Evolutionary conservation across 2,113 vertebrate species (phyloP).

Genomic region (Callaeas wilsoni): DNA sequence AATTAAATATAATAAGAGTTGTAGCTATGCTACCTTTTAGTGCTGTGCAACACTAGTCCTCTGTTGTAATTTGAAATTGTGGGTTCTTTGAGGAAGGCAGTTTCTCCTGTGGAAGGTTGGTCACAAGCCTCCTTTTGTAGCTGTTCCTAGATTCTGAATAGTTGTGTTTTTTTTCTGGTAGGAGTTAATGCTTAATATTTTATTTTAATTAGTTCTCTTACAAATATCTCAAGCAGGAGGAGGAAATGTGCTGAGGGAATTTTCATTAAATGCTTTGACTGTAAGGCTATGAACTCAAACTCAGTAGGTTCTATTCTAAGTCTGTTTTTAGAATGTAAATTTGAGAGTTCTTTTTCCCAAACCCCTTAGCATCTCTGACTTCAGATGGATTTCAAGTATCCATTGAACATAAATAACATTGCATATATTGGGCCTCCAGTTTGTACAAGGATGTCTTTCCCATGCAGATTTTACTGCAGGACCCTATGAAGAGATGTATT

Average conservation of each 20-base stretch:
- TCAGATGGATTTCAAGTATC: background rate
- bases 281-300: background rate
- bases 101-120: background rate
- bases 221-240: background rate
- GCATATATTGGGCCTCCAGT: background rate
- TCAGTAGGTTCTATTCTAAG: background rate
- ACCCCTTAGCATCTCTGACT: background rate
- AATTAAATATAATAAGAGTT: background rate
- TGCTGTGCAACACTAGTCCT: rapidly evolving
- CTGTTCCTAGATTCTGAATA: background rate
- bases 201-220: background rate
- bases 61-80: background rate
- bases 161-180: background rate
- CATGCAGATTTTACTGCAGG: background rate
- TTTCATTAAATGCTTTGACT: background rate
- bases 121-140: background rate
- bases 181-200: background rate
- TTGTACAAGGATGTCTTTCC: background rate
- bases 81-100: background rate
- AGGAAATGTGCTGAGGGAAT: background rate
- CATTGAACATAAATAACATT: background rate
- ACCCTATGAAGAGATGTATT: background rate
- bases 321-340: background rate
- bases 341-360: background rate
- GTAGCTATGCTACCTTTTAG: background rate